These are phyloP conservation scores for Intellagama lesueurii DNA, from an alignment of 2,797 vertebrate species.

Conservation along the genomic window DNA sequence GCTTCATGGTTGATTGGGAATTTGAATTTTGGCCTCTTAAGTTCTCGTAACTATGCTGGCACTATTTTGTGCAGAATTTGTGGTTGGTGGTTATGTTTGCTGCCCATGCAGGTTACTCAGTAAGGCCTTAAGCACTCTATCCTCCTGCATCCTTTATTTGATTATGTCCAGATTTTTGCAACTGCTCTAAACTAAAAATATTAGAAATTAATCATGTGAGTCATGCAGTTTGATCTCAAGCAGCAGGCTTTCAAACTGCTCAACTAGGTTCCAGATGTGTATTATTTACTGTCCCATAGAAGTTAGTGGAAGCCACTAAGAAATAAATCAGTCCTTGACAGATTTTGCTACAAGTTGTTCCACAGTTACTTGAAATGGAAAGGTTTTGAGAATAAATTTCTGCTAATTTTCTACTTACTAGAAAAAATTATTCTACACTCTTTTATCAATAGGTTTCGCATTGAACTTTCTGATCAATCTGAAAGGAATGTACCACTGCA, in stretches of 20 bases:
- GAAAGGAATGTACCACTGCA: slow-evolving; percentile 45
- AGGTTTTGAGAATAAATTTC: not conserved
- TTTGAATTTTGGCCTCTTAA: not conserved
- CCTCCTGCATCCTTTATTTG: not conserved
- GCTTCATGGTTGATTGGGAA: not conserved
- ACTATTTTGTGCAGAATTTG: not conserved
- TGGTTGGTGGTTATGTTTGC: not conserved
- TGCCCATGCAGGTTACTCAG: no score
- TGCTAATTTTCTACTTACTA: not conserved
- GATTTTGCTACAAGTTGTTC: not conserved
- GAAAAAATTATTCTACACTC: slow-evolving; percentile 18
- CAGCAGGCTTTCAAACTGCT: not conserved
- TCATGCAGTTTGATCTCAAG: not conserved
- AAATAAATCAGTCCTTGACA: not conserved
- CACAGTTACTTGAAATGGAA: not conserved
- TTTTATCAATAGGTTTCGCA: slow-evolving; percentile 73
- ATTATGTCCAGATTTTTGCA: not conserved
- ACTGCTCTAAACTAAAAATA: not conserved
- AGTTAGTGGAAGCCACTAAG: not conserved
- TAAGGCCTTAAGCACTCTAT: no score
- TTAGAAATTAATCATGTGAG: not conserved
- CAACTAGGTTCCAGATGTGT: not conserved
- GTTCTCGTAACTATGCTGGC: not conserved
- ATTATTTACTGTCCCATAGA: not conserved
- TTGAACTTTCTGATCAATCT: slow-evolving; percentile 51